Evolutionary conservation across 2,888 invertebrate species (phyloP).

Genomic region (Timandra comae): DNA sequence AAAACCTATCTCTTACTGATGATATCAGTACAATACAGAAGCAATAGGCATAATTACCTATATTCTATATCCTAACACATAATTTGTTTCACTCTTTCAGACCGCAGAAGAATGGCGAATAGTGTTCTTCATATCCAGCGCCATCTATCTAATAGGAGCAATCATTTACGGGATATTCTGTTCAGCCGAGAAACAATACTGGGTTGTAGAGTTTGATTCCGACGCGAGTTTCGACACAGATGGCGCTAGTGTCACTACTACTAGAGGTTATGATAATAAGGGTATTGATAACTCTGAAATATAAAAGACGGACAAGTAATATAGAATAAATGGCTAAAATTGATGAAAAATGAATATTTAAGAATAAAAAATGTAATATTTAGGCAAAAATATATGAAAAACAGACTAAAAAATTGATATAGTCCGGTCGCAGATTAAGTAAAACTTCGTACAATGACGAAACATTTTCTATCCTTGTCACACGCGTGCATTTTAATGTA

Average conservation of each 20-base stretch:
- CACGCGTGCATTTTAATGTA: too few species aligned
- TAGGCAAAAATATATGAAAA: too few species aligned
- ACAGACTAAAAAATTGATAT: too few species aligned
- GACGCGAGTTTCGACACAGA: conserved; percentile 65
- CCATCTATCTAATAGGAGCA: conserved; percentile 89
- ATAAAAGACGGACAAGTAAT: conserved; percentile 24
- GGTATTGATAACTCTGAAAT: conserved; percentile 57
- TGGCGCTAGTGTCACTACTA: conserved; percentile 56
- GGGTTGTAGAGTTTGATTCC: conserved; percentile 78
- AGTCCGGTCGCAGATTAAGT: not conserved
- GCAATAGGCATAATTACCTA: too few species aligned
- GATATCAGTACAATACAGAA: too few species aligned
- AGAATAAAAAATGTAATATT: too few species aligned
- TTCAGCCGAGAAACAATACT: conserved; percentile 88
- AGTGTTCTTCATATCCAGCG: conserved; percentile 90
- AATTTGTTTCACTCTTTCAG: conserved; percentile 75
- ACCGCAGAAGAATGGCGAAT: conserved; percentile 87
- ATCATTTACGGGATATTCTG: conserved; percentile 86
- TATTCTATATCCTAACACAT: too few species aligned
- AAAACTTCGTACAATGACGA: too few species aligned
- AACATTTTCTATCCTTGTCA: too few species aligned
- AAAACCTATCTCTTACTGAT: too few species aligned
- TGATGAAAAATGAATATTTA: too few species aligned
- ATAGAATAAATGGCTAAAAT: not conserved
- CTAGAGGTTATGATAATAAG: conserved; percentile 56